These are phyloP conservation scores for Hycleus phaleratus DNA, from an alignment of 1,140 invertebrate species.

Conservation along the genomic window DNA sequence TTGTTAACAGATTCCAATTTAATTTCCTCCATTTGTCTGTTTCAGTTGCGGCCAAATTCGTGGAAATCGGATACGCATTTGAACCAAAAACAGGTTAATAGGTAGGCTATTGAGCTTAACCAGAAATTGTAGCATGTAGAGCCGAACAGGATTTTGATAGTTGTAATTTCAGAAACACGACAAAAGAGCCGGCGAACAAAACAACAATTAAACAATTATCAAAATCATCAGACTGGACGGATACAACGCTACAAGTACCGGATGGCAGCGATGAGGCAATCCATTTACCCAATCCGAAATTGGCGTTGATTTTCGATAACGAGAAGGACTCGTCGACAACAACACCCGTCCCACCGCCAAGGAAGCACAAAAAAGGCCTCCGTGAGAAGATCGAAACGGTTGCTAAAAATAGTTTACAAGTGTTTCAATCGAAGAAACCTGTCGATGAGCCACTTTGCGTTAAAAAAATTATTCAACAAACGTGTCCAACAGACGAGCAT, in stretches of 20 bases:
- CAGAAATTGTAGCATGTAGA: not conserved
- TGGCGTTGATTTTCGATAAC: slow-evolving; percentile 40
- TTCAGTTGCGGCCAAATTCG: slow-evolving; percentile 33
- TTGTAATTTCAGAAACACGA: not conserved
- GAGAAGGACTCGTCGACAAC: slow-evolving; percentile 33
- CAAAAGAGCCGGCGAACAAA: not conserved
- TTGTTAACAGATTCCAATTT: not conserved
- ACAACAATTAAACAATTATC: slow-evolving; percentile 24
- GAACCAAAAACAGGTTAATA: slow-evolving; percentile 31
- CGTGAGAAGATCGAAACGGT: slow-evolving; percentile 34
- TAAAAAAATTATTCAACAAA: slow-evolving; percentile 35
- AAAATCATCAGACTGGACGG: slow-evolving; percentile 47
- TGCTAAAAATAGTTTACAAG: slow-evolving; percentile 33
- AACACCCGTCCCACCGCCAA: slow-evolving; percentile 35
- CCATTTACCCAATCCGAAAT: slow-evolving; percentile 39
- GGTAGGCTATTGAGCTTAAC: slow-evolving; percentile 17
- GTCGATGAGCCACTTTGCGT: slow-evolving; percentile 35
- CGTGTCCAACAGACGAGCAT: slow-evolving; percentile 29
- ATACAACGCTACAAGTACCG: slow-evolving; percentile 48
- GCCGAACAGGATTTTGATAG: slow-evolving; percentile 1
- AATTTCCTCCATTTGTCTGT: slow-evolving; percentile 17
- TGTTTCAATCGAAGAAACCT: slow-evolving; percentile 28
- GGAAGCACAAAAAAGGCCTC: slow-evolving; percentile 32
- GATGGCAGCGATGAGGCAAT: slow-evolving; percentile 25
- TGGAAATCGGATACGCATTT: slow-evolving; percentile 36